Conservation (phyloP, 2,888 invertebrate species). For the Siphlonurus alternatus region DNA sequence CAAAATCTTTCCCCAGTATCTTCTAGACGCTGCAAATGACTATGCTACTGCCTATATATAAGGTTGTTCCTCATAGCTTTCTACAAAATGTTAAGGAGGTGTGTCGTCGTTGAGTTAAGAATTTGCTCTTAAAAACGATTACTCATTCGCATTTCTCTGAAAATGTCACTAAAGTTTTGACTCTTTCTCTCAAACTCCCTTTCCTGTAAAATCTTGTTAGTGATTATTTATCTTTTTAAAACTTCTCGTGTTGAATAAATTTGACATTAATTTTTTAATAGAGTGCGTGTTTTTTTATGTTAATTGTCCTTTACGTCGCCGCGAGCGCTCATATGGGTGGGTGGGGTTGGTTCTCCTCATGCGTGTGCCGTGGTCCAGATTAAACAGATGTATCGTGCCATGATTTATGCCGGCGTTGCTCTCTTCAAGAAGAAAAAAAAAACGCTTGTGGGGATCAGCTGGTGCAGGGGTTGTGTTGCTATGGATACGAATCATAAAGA, state of each 20-base stretch:
- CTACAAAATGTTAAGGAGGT: too few species aligned
- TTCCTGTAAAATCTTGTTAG: neutral
- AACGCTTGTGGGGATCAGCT: neutral
- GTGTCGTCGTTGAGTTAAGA: neutral
- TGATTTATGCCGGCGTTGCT: neutral
- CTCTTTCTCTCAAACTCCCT: too few species aligned
- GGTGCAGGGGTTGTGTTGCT: neutral
- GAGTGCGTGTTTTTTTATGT: neutral
- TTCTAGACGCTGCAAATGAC: too few species aligned
- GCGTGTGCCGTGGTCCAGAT: neutral
- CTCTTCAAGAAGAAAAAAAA: neutral
- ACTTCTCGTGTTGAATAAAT: neutral
- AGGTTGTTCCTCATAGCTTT: too few species aligned
- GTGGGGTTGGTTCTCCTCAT: too few species aligned
- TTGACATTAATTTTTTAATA: neutral
- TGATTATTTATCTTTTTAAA: neutral
- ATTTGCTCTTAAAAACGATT: neutral
- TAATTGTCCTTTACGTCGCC: neutral
- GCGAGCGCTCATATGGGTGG: neutral
- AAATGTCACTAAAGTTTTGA: neutral
- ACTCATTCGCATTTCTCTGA: neutral
- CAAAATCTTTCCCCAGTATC: too few species aligned
- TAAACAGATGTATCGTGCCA: neutral
- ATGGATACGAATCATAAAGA: too few species aligned
- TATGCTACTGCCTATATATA: too few species aligned